These are phyloP conservation scores for Amphipyra berbera DNA, from an alignment of 2,888 invertebrate genomes.

Conservation along the genomic window DNA sequence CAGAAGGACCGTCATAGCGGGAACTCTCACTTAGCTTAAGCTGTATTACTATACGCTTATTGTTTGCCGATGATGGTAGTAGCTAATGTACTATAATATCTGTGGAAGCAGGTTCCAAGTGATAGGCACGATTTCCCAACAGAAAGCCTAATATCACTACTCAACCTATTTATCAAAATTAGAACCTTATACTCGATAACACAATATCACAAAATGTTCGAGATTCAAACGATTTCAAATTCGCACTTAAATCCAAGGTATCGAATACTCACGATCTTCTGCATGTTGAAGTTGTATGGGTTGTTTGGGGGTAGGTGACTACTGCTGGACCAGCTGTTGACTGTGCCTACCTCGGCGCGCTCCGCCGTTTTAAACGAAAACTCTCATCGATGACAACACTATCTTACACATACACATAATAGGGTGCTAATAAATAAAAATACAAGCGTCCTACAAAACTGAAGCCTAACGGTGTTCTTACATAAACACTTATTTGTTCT, in stretches of 20 bases:
- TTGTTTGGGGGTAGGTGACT: constrained; percentile 35
- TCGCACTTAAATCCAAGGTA: neutral
- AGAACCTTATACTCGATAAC: no score
- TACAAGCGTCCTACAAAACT: constrained; percentile 68
- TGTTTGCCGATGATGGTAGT: no score
- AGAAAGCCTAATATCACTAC: no score
- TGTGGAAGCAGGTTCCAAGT: no score
- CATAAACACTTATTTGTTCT: constrained; percentile 67
- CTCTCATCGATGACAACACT: constrained; percentile 55
- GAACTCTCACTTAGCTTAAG: no score
- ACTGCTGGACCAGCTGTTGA: constrained; percentile 44
- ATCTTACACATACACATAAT: constrained; percentile 69
- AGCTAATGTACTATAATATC: no score
- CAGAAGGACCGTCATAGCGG: no score
- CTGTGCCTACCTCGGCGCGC: constrained; percentile 34
- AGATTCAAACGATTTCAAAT: neutral
- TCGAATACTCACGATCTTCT: constrained; percentile 59
- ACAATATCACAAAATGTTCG: neutral
- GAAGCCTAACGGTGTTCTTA: constrained; percentile 64
- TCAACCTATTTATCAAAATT: no score
- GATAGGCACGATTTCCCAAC: no score
- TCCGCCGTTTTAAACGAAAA: constrained; percentile 46
- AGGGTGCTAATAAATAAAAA: constrained; percentile 81
- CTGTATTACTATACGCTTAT: no score
- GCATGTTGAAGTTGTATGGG: constrained; percentile 47